Evolutionary conservation across 2,888 invertebrate species (phyloP), one percentile per base, ranked within the genome.

Genomic region (Ectobius pallidus): DNA sequence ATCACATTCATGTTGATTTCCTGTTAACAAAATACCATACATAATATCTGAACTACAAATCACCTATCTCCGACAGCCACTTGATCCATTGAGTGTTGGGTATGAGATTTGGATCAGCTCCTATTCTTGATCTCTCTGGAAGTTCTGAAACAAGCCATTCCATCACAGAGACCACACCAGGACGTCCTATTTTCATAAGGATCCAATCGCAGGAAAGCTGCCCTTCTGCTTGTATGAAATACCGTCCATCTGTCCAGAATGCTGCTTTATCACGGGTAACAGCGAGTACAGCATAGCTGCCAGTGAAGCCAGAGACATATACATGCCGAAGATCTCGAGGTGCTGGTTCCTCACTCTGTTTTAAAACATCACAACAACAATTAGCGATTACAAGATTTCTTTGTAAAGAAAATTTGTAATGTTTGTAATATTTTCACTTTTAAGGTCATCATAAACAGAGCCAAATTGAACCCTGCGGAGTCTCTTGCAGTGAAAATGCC

Each of bases 201-300:
- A 16, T 67, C 99, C 99, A 99, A 77, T 94, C 91, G 82, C 94
- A 94, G 78, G 94, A 92, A 61, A 99, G 84, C 80, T 95, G 89
- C 34, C 90, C 87, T 70, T 93, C 90, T 0, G 97, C 97, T 81
- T 97, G 95, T n/a, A 88, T 83, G 75, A 90, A 90, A 82, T 97
- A 98, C 3, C 95, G 88, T 0, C 94, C 91, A 78, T 97, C 94
- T 0, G 97, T 95, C 98, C 99, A 99, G 44, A 99, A 83, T 0
- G 91, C 90, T 0, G 92, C 90, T 67, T 88, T 88, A 9, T 86
- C 84, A 71, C 81, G 78, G 0, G 93, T 90, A 46, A 95, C 87
- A 0, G 90, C 87, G 0, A 90, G 93, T 7, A 89, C 88, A 1
- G 95, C 95, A 52, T 86, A 86, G 11, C 88, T 88, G 0, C 96